A percentile compares a stretch with the other conserved stretches of the same genome.
Conservation (phyloP, 2,888 invertebrate genomes). For the Anorthoa munda region DNA sequence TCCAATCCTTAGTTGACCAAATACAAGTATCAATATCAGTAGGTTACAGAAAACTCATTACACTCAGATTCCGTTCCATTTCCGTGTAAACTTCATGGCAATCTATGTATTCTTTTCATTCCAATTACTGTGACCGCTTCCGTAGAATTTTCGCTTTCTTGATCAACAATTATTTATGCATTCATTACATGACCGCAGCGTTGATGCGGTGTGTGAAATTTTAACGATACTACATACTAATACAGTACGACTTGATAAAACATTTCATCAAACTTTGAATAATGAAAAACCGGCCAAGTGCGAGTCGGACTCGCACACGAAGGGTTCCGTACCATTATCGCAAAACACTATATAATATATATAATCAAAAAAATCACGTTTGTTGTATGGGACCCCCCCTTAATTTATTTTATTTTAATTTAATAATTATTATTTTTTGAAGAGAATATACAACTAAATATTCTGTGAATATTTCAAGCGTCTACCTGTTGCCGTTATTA, state of each 20-base stretch:
- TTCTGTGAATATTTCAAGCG: no score
- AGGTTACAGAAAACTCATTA: slow-evolving; percentile 18
- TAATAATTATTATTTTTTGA: no score
- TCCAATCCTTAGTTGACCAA: slow-evolving; percentile 3
- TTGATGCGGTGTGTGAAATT: slow-evolving; percentile 50
- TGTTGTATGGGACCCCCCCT: no score
- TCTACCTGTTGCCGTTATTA: no score
- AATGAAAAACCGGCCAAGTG: no score
- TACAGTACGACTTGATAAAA: slow-evolving; percentile 20
- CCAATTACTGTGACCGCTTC: slow-evolving; percentile 57
- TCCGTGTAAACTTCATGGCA: slow-evolving; percentile 22
- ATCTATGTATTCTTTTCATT: slow-evolving; percentile 49
- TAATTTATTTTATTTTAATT: no score
- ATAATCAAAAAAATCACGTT: no score
- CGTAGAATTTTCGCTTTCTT: slow-evolving; percentile 72
- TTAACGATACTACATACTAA: slow-evolving; percentile 47
- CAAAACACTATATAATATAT: no score
- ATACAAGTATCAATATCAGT: neutral
- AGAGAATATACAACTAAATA: no score
- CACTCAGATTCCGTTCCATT: slow-evolving; percentile 10
- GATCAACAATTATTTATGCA: slow-evolving; percentile 70
- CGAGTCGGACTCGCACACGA: no score
- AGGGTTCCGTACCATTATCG: no score
- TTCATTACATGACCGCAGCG: slow-evolving; percentile 61
- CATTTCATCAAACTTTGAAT: slow-evolving; percentile 25